Conservation (phyloP, 2,888 invertebrate genomes). For the Drosophila anomelani region DNA sequence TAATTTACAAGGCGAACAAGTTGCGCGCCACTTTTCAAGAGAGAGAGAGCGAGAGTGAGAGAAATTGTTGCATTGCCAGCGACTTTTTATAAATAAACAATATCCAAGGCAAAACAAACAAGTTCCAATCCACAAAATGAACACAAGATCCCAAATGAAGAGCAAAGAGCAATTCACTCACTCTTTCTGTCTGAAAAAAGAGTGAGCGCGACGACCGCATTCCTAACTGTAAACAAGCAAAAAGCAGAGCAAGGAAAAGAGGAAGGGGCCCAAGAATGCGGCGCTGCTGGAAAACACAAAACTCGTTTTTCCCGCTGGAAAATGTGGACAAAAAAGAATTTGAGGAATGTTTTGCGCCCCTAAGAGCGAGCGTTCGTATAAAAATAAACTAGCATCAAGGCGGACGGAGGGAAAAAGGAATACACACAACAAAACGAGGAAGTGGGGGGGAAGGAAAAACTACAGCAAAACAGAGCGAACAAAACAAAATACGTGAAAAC, state of each 20-base stretch:
- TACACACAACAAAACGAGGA: conserved; percentile 25
- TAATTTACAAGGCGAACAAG: conserved; percentile 76
- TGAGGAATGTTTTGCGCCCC: conserved; percentile 67
- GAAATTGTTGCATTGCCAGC: conserved; percentile 42
- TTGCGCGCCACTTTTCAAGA: conserved; percentile 56
- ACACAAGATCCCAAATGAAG: conserved; percentile 8
- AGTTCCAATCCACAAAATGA: conserved; percentile 22
- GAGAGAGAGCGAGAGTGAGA: conserved; percentile 2
- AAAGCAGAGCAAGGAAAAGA: conserved; percentile 43
- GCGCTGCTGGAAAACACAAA: conserved; percentile 67
- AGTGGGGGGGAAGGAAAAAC: conserved; percentile 15
- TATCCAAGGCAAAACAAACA: conserved; percentile 19
- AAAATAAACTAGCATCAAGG: conserved; percentile 47
- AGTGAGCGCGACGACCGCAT: conserved; percentile 66
- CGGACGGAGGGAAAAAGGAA: conserved; percentile 15
- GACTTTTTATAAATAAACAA: conserved; percentile 34
- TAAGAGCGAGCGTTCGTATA: conserved; percentile 52
- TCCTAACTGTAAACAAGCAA: conserved; percentile 77
- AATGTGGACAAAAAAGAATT: conserved; percentile 73
- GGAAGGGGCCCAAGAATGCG: conserved; percentile 46
- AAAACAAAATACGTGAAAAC: conserved; percentile 35
- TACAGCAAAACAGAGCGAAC: conserved; percentile 24
- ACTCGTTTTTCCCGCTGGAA: conserved; percentile 79
- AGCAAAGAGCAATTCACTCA: conserved; percentile 52
- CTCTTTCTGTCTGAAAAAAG: conserved; percentile 46